Evolutionary conservation across 2,888 invertebrate species (phyloP).

Genomic region (Thalpophila matura): DNA sequence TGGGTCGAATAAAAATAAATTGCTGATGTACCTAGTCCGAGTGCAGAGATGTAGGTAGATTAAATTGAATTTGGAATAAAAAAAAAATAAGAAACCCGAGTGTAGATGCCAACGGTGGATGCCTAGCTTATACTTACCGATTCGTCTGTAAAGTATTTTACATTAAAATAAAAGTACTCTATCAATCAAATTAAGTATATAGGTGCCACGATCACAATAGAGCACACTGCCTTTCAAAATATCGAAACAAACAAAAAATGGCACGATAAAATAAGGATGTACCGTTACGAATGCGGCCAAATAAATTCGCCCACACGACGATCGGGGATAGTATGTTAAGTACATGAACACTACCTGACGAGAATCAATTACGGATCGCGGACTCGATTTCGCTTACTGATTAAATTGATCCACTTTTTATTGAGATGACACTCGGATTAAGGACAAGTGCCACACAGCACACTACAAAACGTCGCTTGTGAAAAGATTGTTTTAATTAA

Average conservation of each 20-base stretch:
- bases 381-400: constrained; percentile 72
- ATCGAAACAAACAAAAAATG: constrained; percentile 60
- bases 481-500: constrained; percentile 1
- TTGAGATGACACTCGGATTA: constrained; percentile 51
- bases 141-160: too few species aligned
- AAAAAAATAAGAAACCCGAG: too few species aligned
- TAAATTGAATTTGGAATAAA: too few species aligned
- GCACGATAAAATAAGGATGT: constrained; percentile 74
- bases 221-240: constrained; percentile 45
- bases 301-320: constrained; percentile 69
- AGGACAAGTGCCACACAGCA: constrained; percentile 8
- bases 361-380: constrained; percentile 71
- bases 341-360: constrained; percentile 74
- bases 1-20: not conserved
- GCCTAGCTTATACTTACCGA: too few species aligned
- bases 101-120: too few species aligned
- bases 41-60: too few species aligned
- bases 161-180: constrained; percentile 9
- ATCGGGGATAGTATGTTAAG: constrained; percentile 82
- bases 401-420: constrained; percentile 63
- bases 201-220: constrained; percentile 34
- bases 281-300: constrained; percentile 76
- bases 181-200: constrained; percentile 48
- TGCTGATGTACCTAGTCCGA: too few species aligned
- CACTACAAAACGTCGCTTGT: not conserved